Percentiles rank a stretch among this genome's conserved stretches.
These are phyloP conservation scores for Poeciliopsis gracilis DNA, from an alignment of 2,797 vertebrate genomes.

Conservation along the genomic window DNA sequence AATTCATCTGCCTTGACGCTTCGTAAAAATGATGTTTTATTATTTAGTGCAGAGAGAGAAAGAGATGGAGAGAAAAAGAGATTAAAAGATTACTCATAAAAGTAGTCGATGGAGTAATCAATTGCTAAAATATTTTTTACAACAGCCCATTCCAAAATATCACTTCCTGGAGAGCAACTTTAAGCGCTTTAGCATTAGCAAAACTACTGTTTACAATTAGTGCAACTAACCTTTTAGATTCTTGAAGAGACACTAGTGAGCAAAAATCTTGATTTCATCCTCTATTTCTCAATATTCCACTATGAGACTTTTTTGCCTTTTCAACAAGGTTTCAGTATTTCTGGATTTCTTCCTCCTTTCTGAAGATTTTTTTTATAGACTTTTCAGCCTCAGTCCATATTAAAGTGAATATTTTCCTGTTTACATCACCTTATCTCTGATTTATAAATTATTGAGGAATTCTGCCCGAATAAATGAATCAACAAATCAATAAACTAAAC, in stretches of 20 bases:
- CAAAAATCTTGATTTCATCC: background rate
- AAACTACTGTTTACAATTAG: no score
- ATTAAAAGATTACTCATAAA: no score
- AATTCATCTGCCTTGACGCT: no score
- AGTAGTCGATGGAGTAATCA: no score
- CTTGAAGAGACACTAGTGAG: background rate
- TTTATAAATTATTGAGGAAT: background rate
- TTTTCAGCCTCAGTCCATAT: background rate
- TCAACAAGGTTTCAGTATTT: background rate
- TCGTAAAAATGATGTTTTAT: no score
- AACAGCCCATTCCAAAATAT: no score
- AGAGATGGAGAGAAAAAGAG: accelerated
- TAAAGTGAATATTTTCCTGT: background rate
- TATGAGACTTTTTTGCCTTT: background rate
- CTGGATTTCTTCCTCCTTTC: background rate
- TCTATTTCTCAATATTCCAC: background rate
- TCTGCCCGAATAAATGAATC: background rate
- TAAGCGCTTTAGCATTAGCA: no score
- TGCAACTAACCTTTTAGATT: background rate
- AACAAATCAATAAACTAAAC: background rate
- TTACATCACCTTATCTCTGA: background rate
- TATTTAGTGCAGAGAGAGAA: no score
- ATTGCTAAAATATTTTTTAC: no score
- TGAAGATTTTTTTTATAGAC: background rate
- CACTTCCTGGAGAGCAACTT: no score